Evolutionary conservation across 1,140 invertebrate species (phyloP), one percentile per base, ranked within the genome.

Genomic region (Drosophila yakuba): DNA sequence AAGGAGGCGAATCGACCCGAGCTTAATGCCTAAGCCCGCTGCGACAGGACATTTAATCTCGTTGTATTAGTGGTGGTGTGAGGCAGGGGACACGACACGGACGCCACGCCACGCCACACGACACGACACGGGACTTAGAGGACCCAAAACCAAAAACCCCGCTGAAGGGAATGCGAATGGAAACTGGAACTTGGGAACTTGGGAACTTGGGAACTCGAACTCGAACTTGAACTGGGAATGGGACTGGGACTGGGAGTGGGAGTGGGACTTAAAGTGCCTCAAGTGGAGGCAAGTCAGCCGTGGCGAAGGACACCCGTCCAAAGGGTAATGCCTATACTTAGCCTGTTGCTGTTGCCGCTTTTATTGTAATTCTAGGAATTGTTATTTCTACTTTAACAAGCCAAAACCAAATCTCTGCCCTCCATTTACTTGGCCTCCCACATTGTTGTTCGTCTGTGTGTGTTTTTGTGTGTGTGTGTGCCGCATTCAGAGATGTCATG

Each of bases 11-110:
- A 71, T 69, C 68, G 84, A 83, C 63, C 64, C 51, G 62, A 38
- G 80, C 80, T 89, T 90, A 89, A 61, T 78, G 85, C 78, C 43
- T 73, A 89, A 89, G 84, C 77, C 80, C 76, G 73, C 77, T 89
- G 80, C 80, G 84, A 90, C 84, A 89, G 84, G 84, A 89, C 85
- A 89, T 89, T 89, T 89, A 89, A 89, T 90, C 84, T 90, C 64
- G 68, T 74, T 84, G 84, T 90, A 89, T 84, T 90, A 84, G 69
- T 60, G 60, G 60, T 41, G 72, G 71, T 77, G 62, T 54, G 66
- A 51, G 56, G 45, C 38, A 6, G 52, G 52, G 35, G 20, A 39
- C 23, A 44, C 12, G 38, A 39, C 45, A 73, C 61, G 35, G 50
- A 36, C 32, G 50, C 50, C 50, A 36, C 32, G 50, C 50, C 50